Evolutionary conservation across 2,113 vertebrate species (phyloP).

Genomic region (Vicugna pacos): DNA sequence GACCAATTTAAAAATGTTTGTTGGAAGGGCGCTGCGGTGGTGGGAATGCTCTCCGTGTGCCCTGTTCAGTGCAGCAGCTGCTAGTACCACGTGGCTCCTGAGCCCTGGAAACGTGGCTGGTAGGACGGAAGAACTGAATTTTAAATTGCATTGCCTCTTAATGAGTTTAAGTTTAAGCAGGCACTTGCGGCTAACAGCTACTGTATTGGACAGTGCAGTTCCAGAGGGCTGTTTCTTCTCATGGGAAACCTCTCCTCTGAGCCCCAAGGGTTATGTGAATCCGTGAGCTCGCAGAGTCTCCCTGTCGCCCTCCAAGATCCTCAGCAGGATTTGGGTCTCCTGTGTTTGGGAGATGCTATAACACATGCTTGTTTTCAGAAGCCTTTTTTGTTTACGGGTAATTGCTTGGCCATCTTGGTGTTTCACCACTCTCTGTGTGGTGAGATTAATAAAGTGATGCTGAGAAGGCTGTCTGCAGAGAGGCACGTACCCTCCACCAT

Average conservation of each 20-base stretch:
- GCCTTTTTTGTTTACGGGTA: too few relatives aligned
- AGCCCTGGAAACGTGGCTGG: fast-evolving
- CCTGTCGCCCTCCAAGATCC: neutral
- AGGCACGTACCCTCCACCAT: fast-evolving
- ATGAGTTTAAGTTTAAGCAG: neutral
- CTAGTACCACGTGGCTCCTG: fast-evolving
- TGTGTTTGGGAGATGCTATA: fast-evolving
- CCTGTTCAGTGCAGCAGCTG: neutral
- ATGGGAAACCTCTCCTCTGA: neutral
- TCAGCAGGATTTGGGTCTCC: neutral
- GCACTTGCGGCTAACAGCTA: neutral
- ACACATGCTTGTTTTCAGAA: too few relatives aligned
- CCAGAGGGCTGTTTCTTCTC: neutral
- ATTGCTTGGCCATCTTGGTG: fast-evolving
- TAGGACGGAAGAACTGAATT: neutral
- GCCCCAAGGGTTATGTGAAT: neutral
- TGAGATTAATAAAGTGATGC: neutral
- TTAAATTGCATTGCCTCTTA: neutral
- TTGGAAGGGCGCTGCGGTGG: fast-evolving
- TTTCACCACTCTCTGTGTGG: neutral
- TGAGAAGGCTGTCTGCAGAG: neutral
- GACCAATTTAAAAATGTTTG: neutral
- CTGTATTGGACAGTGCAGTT: neutral
- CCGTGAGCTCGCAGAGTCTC: neutral
- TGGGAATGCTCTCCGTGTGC: fast-evolving